Conservation (phyloP, 2,797 vertebrate species). For the Pseudocheirus occidentalis region DNA sequence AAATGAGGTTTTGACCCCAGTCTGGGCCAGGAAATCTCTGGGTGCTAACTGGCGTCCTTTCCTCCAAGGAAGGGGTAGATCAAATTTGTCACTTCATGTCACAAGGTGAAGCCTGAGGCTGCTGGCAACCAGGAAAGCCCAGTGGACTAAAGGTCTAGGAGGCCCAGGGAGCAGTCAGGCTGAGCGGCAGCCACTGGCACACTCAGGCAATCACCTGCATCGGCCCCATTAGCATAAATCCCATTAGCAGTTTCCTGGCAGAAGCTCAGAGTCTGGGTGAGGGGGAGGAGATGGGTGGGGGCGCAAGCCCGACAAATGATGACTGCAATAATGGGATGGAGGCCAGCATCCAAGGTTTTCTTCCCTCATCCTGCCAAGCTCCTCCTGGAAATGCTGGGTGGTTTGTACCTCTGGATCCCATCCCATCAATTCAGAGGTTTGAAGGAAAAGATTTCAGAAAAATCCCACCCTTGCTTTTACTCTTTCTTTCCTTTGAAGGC, state of each 20-base stretch:
- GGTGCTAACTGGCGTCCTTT: neutral
- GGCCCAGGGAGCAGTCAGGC: neutral
- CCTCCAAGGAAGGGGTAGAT: neutral
- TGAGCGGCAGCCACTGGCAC: neutral
- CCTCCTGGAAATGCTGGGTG: neutral
- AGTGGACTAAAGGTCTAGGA: neutral
- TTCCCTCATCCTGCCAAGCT: constrained; percentile 2
- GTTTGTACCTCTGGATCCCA: neutral
- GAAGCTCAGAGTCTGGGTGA: neutral
- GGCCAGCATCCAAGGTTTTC: constrained; percentile 9
- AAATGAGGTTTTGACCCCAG: neutral
- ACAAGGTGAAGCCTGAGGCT: neutral
- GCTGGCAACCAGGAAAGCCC: neutral
- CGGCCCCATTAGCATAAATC: constrained; percentile 81
- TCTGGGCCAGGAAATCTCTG: neutral
- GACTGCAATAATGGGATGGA: constrained; percentile 5
- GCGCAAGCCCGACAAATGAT: neutral
- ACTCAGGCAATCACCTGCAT: constrained; percentile 25
- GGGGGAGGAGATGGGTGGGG: neutral
- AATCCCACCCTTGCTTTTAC: neutral
- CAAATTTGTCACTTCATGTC: neutral
- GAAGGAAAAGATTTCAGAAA: neutral
- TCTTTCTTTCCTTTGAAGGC: neutral
- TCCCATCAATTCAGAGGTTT: neutral
- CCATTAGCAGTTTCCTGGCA: constrained; percentile 80